Conservation (phyloP, 2,888 invertebrate genomes). For the Caenorhabditis sp. region DNA sequence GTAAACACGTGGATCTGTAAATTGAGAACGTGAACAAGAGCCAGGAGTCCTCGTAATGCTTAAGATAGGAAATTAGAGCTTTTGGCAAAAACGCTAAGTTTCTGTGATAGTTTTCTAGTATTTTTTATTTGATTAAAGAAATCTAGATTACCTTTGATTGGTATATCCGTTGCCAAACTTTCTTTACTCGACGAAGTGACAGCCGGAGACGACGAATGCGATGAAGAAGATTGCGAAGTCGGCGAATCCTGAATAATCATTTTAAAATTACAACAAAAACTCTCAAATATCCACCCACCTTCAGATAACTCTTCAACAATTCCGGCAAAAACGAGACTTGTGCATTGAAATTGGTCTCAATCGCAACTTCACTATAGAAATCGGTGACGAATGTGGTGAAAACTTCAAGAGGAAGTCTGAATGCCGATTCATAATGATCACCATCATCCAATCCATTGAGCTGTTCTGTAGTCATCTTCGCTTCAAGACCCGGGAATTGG, state of each 20-base stretch:
- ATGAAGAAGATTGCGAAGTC: conserved; percentile 17
- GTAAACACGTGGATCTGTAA: conserved; percentile 85
- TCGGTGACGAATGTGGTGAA: conserved; percentile 93
- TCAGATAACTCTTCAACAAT: conserved; percentile 86
- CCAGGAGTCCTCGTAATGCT: no score
- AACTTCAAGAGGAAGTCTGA: conserved; percentile 22
- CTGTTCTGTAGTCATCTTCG: conserved; percentile 48
- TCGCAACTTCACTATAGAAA: conserved; percentile 93
- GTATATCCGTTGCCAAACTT: conserved; percentile 4
- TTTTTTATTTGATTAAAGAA: no score
- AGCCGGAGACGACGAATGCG: conserved; percentile 11
- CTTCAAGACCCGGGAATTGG: conserved; percentile 66
- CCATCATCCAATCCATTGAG: conserved; percentile 36
- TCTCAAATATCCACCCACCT: conserved; percentile 6
- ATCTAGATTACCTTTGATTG: neutral
- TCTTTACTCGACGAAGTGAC: conserved; percentile 19
- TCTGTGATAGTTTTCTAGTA: no score
- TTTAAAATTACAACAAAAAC: neutral
- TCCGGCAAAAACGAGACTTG: conserved; percentile 93
- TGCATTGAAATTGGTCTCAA: conserved; percentile 83
- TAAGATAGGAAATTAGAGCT: no score
- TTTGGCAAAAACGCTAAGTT: no score
- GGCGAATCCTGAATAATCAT: neutral
- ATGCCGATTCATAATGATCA: conserved; percentile 50
- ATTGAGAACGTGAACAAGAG: no score